Conservation (phyloP, 2,888 invertebrate genomes). For the Camptogramma bilineatum region DNA sequence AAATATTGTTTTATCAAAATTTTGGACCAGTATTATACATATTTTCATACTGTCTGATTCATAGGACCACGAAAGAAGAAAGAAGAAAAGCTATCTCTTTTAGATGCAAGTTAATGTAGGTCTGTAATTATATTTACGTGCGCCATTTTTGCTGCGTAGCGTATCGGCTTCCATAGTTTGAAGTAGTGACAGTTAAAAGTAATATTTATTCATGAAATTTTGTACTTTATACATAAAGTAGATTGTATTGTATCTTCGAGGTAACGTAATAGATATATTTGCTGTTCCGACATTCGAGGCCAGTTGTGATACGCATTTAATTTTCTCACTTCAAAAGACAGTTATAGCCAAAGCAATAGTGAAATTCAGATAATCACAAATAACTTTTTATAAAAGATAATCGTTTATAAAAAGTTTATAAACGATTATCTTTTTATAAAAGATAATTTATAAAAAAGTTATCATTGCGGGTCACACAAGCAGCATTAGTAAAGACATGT, state of each 20-base stretch:
- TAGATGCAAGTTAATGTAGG: slow-evolving; percentile 49
- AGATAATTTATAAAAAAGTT: slow-evolving; percentile 28
- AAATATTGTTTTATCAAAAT: slow-evolving; percentile 47
- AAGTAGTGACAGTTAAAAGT: slow-evolving; percentile 58
- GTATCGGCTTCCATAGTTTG: slow-evolving; percentile 83
- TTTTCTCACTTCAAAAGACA: slow-evolving; percentile 58
- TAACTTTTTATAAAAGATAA: slow-evolving; percentile 16
- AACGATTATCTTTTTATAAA: slow-evolving; percentile 16
- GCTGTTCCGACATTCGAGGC: slow-evolving; percentile 42
- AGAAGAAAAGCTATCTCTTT: slow-evolving; percentile 80
- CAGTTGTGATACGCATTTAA: slow-evolving; percentile 75
- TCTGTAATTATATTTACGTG: slow-evolving; percentile 54
- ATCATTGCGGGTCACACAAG: slow-evolving; percentile 60
- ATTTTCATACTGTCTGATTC: slow-evolving; percentile 70
- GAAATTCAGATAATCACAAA: slow-evolving; percentile 32
- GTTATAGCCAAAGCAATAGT: slow-evolving; percentile 59
- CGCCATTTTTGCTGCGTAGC: slow-evolving; percentile 66
- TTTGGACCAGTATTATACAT: slow-evolving; percentile 75
- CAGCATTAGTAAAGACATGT: slow-evolving; percentile 82
- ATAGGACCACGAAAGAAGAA: slow-evolving; percentile 77
- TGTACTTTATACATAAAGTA: slow-evolving; percentile 69
- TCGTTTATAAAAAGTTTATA: slow-evolving; percentile 31
- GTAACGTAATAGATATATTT: slow-evolving; percentile 31
- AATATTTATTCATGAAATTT: slow-evolving; percentile 60
- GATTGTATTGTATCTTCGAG: slow-evolving; percentile 39